These are phyloP conservation scores for Arctocebus calabarensis DNA, from an alignment of 2,797 vertebrate genomes.

Conservation along the genomic window DNA sequence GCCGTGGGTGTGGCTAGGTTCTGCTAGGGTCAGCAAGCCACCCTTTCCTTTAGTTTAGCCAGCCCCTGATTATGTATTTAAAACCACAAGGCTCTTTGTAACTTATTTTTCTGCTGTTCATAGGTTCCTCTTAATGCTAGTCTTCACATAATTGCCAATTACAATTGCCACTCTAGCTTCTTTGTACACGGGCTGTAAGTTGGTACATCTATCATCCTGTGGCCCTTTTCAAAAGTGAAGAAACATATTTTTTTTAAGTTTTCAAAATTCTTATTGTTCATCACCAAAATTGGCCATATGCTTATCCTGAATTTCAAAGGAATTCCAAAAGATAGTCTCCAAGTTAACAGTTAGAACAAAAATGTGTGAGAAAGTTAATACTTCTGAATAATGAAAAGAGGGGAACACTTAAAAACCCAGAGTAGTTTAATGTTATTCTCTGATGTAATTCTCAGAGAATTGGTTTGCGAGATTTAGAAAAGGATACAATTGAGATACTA, in stretches of 20 bases:
- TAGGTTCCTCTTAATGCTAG: neutral
- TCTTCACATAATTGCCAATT: neutral
- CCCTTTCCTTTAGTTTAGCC: neutral
- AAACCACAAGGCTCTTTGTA: neutral
- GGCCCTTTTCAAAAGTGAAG: neutral
- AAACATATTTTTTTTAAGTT: neutral
- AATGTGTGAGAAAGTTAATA: neutral
- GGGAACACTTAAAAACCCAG: neutral
- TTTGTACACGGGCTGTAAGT: neutral
- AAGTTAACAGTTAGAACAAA: neutral
- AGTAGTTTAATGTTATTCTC: neutral
- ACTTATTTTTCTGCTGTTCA: neutral
- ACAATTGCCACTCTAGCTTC: neutral
- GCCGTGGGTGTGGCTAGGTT: slow-evolving; percentile 83
- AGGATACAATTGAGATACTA: neutral
- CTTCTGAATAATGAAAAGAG: neutral
- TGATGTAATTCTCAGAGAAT: neutral
- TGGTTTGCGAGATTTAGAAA: neutral
- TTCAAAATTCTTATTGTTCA: neutral
- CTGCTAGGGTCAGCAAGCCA: neutral
- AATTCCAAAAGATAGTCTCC: neutral
- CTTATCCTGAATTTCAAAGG: neutral
- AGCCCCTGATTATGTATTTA: neutral
- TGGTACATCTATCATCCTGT: neutral
- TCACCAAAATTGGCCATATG: neutral